Base-by-base conservation (phyloP, 2,888 invertebrate species). In the Andrena praecox region DNA sequence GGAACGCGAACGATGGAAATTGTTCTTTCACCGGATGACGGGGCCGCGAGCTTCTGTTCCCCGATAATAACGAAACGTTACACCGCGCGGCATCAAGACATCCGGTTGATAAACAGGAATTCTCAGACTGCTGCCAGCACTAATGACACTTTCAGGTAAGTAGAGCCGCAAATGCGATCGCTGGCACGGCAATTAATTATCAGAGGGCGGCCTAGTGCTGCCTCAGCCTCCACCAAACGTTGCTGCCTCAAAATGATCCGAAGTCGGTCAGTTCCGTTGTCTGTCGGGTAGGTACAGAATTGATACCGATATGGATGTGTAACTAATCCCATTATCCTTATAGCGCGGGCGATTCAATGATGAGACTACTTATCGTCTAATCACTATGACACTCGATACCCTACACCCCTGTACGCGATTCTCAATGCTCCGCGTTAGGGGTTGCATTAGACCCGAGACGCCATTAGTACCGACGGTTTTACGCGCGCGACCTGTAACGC, bases 61-160 rank as follows among this genome's bases (percentile, higher is more conserved):
- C 29, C 64, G 76, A 66, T 80, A 79, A 80, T 83, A 84, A 83
- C 73, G 73, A 80, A 84, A 83, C 84, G 83, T 67, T 83, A 74
- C 66, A 66, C 68, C 69, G 56, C 33, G 54, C 33, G 62, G 33
- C 66, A 68, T 73, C 75, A 59, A 70, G 70, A 66, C 70, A 54
- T 74, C 62, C 60, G 63, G 62, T 64, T 73, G 84, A 74, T 68
- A 81, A 81, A 81, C 73, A 71, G 66, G 68, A 77, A 74, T 73
- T 66, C 81, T 60, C 63, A 67, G 63, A 66, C 62, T 66, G 52
- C 68, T 60, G 42, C 16, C 62, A 24, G 12, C 67, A 2, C 73
- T 81, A 79, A 85, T 74, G 67, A 76, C 75, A 75, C 80, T 82
- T 74, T 78, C 77, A 64, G 59, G 71, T 78, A 77, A 72, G 74